Evolutionary conservation across 2,888 invertebrate genomes (phyloP).

Genomic region (Tachystola acroxantha): DNA sequence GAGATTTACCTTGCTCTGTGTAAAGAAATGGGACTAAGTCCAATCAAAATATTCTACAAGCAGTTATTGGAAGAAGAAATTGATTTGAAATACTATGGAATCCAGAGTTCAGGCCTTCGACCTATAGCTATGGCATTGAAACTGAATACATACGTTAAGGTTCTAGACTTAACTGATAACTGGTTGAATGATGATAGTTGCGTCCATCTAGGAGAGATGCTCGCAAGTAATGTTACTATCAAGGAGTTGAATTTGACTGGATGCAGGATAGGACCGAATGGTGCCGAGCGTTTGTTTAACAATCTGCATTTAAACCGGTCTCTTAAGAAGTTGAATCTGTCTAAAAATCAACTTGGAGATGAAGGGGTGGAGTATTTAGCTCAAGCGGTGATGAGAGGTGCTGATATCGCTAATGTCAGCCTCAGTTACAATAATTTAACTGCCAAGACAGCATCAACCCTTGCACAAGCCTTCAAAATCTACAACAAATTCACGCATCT

Average conservation of each 20-base stretch:
- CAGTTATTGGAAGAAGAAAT: constrained; percentile 37
- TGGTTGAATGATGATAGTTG: constrained; percentile 29
- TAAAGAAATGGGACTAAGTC: constrained; percentile 43
- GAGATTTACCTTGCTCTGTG: constrained; percentile 47
- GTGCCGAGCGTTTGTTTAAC: constrained; percentile 19
- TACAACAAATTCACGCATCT: constrained; percentile 30
- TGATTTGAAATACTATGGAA: constrained; percentile 51
- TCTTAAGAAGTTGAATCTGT: constrained; percentile 23
- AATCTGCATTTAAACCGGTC: constrained; percentile 23
- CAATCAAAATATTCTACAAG: constrained; percentile 38
- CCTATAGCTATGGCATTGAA: constrained; percentile 49
- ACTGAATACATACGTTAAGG: constrained; percentile 34
- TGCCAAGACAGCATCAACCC: constrained; percentile 17
- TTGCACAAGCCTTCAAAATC: constrained; percentile 31
- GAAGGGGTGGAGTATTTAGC: constrained; percentile 25
- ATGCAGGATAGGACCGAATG: constrained; percentile 29
- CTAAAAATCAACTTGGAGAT: constrained; percentile 26
- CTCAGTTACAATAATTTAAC: constrained; percentile 36
- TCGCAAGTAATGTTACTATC: constrained; percentile 24
- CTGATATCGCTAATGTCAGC: constrained; percentile 24
- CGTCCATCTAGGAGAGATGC: constrained; percentile 31
- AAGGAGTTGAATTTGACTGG: constrained; percentile 28
- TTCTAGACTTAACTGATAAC: constrained; percentile 29
- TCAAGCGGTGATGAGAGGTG: constrained; percentile 20
- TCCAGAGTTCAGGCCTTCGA: constrained; percentile 44